Percentiles rank a stretch among this genome's conserved stretches.
Conservation (phyloP, 2,113 vertebrate species). For the Macrotus californicus region DNA sequence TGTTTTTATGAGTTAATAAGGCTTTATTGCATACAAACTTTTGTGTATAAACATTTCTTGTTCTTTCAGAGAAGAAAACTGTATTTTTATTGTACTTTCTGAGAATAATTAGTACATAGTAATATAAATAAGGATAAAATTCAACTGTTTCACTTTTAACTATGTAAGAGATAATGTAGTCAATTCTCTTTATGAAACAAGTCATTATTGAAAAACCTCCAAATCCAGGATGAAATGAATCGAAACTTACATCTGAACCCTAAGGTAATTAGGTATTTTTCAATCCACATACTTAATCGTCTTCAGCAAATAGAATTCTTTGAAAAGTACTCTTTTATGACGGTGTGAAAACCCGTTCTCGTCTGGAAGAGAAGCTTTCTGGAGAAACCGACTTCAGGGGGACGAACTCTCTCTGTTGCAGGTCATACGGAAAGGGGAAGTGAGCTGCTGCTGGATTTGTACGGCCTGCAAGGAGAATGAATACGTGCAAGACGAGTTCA, state of each 20-base stretch:
- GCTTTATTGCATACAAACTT: not conserved
- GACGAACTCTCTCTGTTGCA: constrained; percentile 68
- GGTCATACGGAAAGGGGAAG: constrained; percentile 99
- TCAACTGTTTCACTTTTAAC: not conserved
- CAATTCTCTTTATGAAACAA: not conserved
- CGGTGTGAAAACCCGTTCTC: not conserved
- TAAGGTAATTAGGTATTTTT: not conserved
- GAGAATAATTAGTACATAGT: not conserved
- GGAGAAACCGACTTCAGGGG: not conserved
- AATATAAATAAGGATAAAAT: not conserved
- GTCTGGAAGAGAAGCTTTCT: not conserved
- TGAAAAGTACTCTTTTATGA: not conserved
- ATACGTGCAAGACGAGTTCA: constrained; percentile 96
- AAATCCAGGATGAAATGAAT: not conserved
- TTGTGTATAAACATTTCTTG: not conserved
- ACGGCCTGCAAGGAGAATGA: constrained; percentile 99
- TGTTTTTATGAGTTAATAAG: not conserved
- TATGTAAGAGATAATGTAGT: not conserved
- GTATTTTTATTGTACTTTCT: not conserved
- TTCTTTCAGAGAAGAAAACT: not conserved
- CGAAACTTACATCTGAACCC: not conserved
- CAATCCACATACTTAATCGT: not conserved
- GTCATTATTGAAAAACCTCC: not conserved
- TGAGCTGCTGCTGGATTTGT: constrained; percentile 99
- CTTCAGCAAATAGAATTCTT: not conserved